These are phyloP conservation scores for Apis cerana DNA, from an alignment of 1,140 invertebrate genomes.

Conservation along the genomic window DNA sequence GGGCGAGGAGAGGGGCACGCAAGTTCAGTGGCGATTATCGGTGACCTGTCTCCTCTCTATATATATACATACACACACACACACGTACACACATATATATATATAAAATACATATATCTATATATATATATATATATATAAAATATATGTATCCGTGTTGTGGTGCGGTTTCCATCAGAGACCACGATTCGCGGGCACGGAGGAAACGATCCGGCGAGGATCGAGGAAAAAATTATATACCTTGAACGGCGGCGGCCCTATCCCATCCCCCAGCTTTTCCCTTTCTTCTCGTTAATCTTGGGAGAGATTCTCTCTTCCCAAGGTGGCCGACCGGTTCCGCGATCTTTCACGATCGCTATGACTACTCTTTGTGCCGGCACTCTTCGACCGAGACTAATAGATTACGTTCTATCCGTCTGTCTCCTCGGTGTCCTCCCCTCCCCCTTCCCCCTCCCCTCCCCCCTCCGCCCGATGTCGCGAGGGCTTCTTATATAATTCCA, in stretches of 20 bases:
- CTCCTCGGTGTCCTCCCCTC: constrained; percentile 1
- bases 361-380: constrained; percentile 38
- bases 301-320: background rate
- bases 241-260: background rate
- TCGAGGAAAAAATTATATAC: background rate
- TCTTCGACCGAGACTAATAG: constrained; percentile 56
- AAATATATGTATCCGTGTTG: background rate
- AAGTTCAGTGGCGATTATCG: constrained; percentile 16
- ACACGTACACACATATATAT: too few species aligned
- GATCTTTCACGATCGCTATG: constrained; percentile 46
- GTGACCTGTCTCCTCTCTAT: background rate
- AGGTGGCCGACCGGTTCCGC: constrained; percentile 40
- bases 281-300: constrained; percentile 50
- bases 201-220: background rate
- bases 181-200: background rate
- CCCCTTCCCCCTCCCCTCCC: background rate
- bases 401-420: constrained; percentile 42
- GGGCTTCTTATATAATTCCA: constrained; percentile 37
- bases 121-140: too few species aligned
- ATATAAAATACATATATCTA: background rate
- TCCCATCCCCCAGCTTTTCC: constrained; percentile 30
- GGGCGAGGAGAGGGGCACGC: background rate
- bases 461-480: background rate
- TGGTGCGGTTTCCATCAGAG: background rate
- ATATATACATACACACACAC: too few species aligned